phyloP scores from a whole-genome alignment of 2,888 invertebrate species.

The Campopleginae sp. region DNA sequence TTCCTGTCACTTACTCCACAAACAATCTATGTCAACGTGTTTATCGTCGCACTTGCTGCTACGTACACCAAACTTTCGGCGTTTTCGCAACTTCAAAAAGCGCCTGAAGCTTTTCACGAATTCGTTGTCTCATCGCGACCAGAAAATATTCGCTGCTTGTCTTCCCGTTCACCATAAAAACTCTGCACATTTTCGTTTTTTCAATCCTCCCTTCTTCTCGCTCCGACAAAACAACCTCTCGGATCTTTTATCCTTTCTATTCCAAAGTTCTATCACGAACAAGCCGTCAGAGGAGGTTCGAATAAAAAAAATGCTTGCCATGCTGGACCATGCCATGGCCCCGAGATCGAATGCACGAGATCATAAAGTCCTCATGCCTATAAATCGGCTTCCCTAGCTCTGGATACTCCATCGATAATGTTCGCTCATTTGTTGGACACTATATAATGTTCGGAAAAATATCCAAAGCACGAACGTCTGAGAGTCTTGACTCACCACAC shows the following conservation, averaged over 20 bases:
- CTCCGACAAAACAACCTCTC: not conserved
- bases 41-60: conserved; percentile 33
- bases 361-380: conserved; percentile 15
- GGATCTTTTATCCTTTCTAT: not conserved
- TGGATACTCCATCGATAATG: conserved; percentile 25
- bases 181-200: not conserved
- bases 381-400: not conserved
- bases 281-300: conserved; percentile 28
- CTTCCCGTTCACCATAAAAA: conserved; percentile 22
- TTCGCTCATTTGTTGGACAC: conserved; percentile 31
- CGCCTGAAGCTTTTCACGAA: conserved; percentile 53
- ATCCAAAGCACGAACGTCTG: not conserved
- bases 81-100: conserved; percentile 17
- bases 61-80: not conserved
- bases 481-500: not conserved
- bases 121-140: not conserved
- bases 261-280: conserved; percentile 6
- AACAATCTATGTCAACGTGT: conserved; percentile 66
- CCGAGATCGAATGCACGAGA: conserved; percentile 20
- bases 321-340: conserved; percentile 19
- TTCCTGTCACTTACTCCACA: conserved; percentile 57
- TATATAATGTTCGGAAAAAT: not conserved
- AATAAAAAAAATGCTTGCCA: conserved; percentile 50
- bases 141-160: conserved; percentile 1
- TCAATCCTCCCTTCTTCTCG: not conserved